Base-by-base conservation (phyloP, 2,888 invertebrate genomes). In the Cosmia pyralina region DNA sequence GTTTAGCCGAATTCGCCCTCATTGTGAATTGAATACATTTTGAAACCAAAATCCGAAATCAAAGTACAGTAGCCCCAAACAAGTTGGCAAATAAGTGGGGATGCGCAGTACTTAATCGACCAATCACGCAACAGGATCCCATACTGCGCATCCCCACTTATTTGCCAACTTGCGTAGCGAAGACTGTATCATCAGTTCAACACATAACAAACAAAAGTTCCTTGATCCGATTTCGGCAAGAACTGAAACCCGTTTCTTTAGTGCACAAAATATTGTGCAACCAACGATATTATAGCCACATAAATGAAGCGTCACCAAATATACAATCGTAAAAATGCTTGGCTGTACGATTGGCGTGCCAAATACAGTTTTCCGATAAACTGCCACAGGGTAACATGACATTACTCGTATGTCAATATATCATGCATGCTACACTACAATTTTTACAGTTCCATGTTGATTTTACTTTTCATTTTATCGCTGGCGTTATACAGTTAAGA, bases 321-420 rank as follows among this genome's bases (percentile, higher is more conserved):
- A 79, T 17, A 67, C 28, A 38, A 53, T 50, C 38, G 41, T 83
- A 79, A 75, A 81, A 75, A 68, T 79, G 70, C 80, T 83, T 79
- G 44, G 50, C 38, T 57, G 13, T 58, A 53, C 44, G 60, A 69
- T 83, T 70, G 75, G 81, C 83, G 70, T 81, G 80, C 83, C 75
- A 69, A 79, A 75, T 75, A 59, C 58, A 59, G 50, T 75, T 70
- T 68, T 41, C 68, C 70, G 58, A 75, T 70, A 83, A 81, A 79
- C 38, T 34, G 22, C 48, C 53, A 55, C 19, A 44, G 15, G 41
- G 38, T 65, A 68, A 65, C 28, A 60, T 60, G 52, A 28, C 44
- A 48, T 53, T 48, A 58, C 50, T 72, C 44, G 44, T 77, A 38
- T 28, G 28, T 28, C 28, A 28, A 28, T 38, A 34, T 59, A 53